A percentile compares a stretch with the other conserved stretches of the same genome.
Conservation (phyloP, 2,797 vertebrate species). For the Acrocephalus scirpaceus region DNA sequence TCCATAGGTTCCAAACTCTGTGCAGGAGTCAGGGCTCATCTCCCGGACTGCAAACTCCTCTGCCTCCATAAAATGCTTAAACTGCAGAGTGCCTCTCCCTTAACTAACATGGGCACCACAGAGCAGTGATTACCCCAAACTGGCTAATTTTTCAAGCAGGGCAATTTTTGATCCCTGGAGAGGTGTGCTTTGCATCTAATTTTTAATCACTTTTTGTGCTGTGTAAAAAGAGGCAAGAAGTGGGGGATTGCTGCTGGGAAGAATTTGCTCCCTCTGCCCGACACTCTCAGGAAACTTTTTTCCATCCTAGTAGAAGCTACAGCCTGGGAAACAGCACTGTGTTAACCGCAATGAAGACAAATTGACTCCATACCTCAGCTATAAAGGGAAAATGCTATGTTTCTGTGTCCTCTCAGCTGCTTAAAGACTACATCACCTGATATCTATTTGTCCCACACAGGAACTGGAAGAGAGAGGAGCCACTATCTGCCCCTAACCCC, state of each 20-base stretch:
- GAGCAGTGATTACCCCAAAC: slow-evolving; percentile 34
- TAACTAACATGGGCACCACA: background rate
- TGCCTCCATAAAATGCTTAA: background rate
- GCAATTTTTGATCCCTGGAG: slow-evolving; percentile 9
- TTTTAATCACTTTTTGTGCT: slow-evolving; percentile 46
- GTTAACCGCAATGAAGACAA: background rate
- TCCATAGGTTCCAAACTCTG: background rate
- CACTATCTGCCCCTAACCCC: background rate
- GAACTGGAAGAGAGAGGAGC: background rate
- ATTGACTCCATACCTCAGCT: background rate
- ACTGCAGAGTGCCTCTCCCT: background rate
- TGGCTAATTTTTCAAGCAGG: slow-evolving; percentile 23
- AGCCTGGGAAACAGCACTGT: background rate
- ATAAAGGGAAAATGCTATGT: background rate
- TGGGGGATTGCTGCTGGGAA: background rate
- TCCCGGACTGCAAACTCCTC: background rate
- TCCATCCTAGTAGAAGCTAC: background rate
- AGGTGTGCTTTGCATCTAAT: background rate
- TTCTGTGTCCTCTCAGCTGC: background rate
- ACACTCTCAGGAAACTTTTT: background rate
- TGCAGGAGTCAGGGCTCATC: background rate
- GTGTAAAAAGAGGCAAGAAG: background rate
- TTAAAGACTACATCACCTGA: background rate
- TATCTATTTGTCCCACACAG: background rate
- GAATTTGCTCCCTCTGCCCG: background rate